Evolutionary conservation across 1,140 invertebrate species (phyloP).

Genomic region (Cydia pomonella): DNA sequence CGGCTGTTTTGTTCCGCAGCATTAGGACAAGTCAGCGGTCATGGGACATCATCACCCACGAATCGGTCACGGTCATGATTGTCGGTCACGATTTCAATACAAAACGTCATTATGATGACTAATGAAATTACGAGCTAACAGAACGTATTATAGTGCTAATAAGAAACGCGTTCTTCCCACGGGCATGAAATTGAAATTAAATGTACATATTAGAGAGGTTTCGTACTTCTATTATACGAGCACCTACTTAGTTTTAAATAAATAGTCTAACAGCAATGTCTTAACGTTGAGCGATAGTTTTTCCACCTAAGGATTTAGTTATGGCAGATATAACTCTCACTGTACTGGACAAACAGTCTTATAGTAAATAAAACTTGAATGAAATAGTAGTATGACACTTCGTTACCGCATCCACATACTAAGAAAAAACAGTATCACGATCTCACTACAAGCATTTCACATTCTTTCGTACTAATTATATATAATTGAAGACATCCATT

Average conservation of each 20-base stretch:
- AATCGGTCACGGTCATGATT: conserved; percentile 47
- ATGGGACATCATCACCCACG: conserved; percentile 43
- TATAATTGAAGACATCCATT: conserved; percentile 4
- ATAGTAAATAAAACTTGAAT: background rate
- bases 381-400: conserved; percentile 40
- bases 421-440: background rate
- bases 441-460: background rate
- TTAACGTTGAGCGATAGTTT: too few relatives aligned
- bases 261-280: too few relatives aligned
- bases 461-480: conserved; percentile 22
- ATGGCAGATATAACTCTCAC: too few relatives aligned
- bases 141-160: conserved; percentile 28
- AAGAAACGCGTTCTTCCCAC: conserved; percentile 6
- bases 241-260: too few relatives aligned
- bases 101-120: conserved; percentile 41
- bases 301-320: too few relatives aligned
- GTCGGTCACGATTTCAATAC: conserved; percentile 53
- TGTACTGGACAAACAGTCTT: too few relatives aligned
- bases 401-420: background rate
- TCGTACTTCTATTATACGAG: background rate
- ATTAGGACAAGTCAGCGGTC: conserved; percentile 40
- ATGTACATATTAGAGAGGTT: background rate
- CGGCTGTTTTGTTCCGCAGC: conserved; percentile 39
- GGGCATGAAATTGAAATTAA: conserved; percentile 11
- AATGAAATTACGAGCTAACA: conserved; percentile 39